phyloP scores from a whole-genome alignment of 2,113 vertebrate species.

The Willisornis vidua region DNA sequence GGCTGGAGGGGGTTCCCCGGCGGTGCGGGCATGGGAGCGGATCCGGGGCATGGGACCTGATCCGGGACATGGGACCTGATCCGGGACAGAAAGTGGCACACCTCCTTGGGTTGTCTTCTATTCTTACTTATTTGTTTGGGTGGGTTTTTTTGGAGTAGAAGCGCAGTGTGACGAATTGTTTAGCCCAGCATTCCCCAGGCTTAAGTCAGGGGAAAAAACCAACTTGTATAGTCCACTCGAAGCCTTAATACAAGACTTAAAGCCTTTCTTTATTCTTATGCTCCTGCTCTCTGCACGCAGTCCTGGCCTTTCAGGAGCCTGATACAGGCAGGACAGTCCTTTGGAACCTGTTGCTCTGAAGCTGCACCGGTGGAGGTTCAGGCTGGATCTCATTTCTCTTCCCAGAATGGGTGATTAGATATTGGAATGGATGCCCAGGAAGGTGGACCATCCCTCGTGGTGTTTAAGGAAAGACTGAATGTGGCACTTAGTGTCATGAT shows the following conservation, averaged over 20 bases:
- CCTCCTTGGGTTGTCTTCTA: not conserved
- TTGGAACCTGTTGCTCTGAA: accelerated
- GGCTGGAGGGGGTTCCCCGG: not conserved
- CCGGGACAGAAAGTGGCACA: accelerated
- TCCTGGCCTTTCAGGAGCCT: accelerated
- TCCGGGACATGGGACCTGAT: too few species aligned
- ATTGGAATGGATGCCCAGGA: not conserved
- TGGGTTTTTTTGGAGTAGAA: not conserved
- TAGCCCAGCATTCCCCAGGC: not conserved
- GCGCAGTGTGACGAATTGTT: not conserved
- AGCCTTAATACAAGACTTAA: not conserved
- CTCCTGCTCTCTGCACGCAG: accelerated
- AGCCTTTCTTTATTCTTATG: not conserved
- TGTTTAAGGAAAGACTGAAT: not conserved
- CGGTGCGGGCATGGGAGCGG: too few species aligned
- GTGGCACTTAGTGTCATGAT: not conserved
- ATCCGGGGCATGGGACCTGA: too few species aligned
- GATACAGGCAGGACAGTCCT: not conserved
- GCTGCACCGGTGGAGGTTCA: not conserved
- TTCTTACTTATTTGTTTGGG: not conserved
- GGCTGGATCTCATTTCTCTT: too few species aligned
- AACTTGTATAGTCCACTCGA: too few species aligned
- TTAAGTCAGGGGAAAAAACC: not conserved
- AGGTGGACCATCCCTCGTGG: too few species aligned
- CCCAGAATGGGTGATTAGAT: too few species aligned